Evolutionary conservation across 2,888 invertebrate genomes (phyloP).

Genomic region (Nomada flava): DNA sequence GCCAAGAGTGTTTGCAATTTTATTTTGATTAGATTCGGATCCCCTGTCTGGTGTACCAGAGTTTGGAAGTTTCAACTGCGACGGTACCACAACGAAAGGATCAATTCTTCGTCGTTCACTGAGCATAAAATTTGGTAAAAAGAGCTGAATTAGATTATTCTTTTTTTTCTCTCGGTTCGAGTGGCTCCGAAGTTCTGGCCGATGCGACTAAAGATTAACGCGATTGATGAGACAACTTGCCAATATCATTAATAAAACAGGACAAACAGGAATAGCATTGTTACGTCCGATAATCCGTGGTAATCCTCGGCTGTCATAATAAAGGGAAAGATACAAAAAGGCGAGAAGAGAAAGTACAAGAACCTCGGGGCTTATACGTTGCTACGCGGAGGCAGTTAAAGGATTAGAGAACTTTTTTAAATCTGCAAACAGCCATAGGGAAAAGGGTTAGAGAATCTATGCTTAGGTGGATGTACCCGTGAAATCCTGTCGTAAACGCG

Average conservation of each 20-base stretch:
- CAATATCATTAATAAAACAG: background rate
- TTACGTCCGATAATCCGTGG: slow-evolving; percentile 7
- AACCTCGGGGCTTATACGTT: slow-evolving; percentile 2
- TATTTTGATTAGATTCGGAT: too few relatives aligned
- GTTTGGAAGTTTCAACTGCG: too few relatives aligned
- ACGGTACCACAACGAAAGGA: too few relatives aligned
- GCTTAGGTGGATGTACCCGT: slow-evolving; percentile 33
- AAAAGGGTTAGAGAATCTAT: slow-evolving; percentile 59
- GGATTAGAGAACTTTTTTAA: slow-evolving; percentile 52
- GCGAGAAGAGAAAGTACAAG: background rate
- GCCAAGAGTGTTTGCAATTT: too few relatives aligned
- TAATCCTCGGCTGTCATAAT: slow-evolving; percentile 14
- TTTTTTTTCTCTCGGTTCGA: too few relatives aligned
- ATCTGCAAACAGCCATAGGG: slow-evolving; percentile 40
- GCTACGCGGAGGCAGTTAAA: slow-evolving; percentile 35
- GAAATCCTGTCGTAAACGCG: slow-evolving; percentile 71
- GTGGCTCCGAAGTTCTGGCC: too few relatives aligned
- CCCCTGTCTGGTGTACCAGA: too few relatives aligned
- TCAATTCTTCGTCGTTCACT: too few relatives aligned
- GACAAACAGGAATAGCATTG: background rate
- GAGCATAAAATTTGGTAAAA: too few relatives aligned
- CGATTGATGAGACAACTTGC: background rate
- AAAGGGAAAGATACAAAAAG: background rate
- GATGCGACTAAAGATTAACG: background rate
- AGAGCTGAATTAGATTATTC: too few relatives aligned